Base-by-base conservation (phyloP, 92 coral and sea anemone species). In the Bergia sp. region DNA sequence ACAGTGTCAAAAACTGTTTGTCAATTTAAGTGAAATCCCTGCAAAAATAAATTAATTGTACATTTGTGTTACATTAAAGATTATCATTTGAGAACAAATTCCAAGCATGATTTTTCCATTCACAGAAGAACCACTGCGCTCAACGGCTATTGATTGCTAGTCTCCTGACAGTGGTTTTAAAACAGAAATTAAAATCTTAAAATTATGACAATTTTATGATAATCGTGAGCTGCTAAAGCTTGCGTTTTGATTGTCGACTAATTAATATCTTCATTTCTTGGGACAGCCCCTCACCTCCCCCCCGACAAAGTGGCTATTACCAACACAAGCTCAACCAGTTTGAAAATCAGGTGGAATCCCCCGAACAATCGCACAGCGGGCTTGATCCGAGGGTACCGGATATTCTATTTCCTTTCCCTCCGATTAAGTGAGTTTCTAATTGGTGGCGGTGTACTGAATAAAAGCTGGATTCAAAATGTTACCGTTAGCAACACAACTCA, bases 211-310 rank as follows among this genome's bases (percentile, higher is more conserved):
- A 36, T 72, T 11, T 7, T 16, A 18, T 40, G 80, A 37, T 74
- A 39, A 38, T 76, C 5, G 80, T 76, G 9, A 5, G 3, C 21
- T 76, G 80, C 49, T 76, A 16, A 39, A 15, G 53, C 18, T 39
- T 40, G 50, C 45, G n/a, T 76, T n/a, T 18, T 18, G 21, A 39
- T 76, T 76, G 41, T 23, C 40, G 20, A 23, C 43, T 79, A 21
- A 45, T 50, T 44, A 1, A 18, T 13, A 1, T 76, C 37, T 41
- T 4, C n/a, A 44, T 44, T 76, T 16, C 53, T 29, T 39, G 5
- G 11, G 23, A 49, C 82, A 79, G 82, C 82, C 29, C 82, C 82
- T 79, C 82, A 79, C 42, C 82, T 79, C 8, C 65, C 82, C 41
- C 82, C 82, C 9, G 82, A 45, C 18, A 44, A 9, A 13, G 40